A percentile compares a stretch with the other conserved stretches of the same genome.
These are phyloP conservation scores for Manis crassicaudata DNA, from an alignment of 2,797 vertebrate species.

Conservation along the genomic window DNA sequence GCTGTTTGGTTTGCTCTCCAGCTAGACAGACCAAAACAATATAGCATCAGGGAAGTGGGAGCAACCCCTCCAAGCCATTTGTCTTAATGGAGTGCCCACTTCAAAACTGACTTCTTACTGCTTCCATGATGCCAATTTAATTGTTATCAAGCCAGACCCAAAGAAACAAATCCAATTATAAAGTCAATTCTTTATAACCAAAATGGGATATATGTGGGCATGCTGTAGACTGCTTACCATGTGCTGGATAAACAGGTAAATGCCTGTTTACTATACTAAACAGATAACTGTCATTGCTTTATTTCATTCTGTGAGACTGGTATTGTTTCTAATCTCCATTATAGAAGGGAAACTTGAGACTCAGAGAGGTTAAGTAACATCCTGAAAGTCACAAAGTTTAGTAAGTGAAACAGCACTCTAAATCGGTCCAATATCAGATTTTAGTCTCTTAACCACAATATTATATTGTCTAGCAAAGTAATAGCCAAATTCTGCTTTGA, in stretches of 20 bases:
- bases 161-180: constrained; percentile 51
- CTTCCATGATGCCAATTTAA: neutral
- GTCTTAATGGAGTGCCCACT: constrained; percentile 61
- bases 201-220: neutral
- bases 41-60: constrained; percentile 28
- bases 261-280: neutral
- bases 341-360: neutral
- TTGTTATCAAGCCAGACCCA: constrained; percentile 52
- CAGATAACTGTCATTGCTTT: neutral
- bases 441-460: neutral
- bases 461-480: neutral
- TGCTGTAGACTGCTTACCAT: neutral
- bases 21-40: constrained; percentile 63
- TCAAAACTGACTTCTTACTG: constrained; percentile 29
- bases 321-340: neutral
- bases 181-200: constrained; percentile 32
- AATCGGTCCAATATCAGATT: neutral
- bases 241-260: neutral
- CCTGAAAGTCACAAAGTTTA: neutral
- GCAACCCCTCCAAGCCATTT: constrained; percentile 34
- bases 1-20: constrained; percentile 48
- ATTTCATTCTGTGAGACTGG: neutral
- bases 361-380: constrained; percentile 27
- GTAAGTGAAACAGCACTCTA: neutral
- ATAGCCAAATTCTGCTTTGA: neutral